Evolutionary conservation across 2,888 invertebrate species (phyloP), one percentile per base, ranked within the genome.

Genomic region (Melipona beecheii): DNA sequence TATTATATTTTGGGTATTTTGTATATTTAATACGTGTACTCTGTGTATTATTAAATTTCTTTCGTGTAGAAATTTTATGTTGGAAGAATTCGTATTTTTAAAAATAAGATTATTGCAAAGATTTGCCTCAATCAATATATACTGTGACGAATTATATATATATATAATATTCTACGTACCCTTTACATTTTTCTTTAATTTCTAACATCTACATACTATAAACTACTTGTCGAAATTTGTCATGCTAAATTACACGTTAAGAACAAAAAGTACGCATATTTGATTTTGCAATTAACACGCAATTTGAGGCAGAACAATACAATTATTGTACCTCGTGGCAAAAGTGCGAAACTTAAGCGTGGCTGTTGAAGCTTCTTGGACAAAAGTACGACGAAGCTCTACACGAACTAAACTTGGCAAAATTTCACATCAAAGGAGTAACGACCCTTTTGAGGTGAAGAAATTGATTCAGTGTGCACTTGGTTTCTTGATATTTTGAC

Each of bases 341-440:
- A 27, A 70, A 68, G 52, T 36, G 24, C 54, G 85, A 85, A 90
- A 87, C 82, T 88, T 76, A 50, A 56, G 60, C 60, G 70, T 70
- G 77, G 36, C 75, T 77, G 75, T 78, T 79, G 80, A 54, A 75
- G 70, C 72, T 76, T 65, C 43, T 43, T 9, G 43, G 9, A 43
- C 43, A 43, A 43, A 11, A 43, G 36, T 50, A 72, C 62, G 69
- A 74, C 43, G 92, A 91, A 92, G 92, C 91, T 87, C 81, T 87
- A 85, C 78, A 74, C 84, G 83, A 76, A 81, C 84, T 64, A 88
- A 83, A 92, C 89, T 90, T 91, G 58, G 86, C 84, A 86, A 90
- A 90, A 89, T 87, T 87, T 88, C 71, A 72, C 90, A 74, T 90
- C 87, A 91, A 91, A 92, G 90, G 90, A 89, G 78, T 88, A 86